A percentile compares a stretch with the other conserved stretches of the same genome.
These are phyloP conservation scores for Dastarcus helophoroides DNA, from an alignment of 2,888 invertebrate genomes.

Conservation along the genomic window DNA sequence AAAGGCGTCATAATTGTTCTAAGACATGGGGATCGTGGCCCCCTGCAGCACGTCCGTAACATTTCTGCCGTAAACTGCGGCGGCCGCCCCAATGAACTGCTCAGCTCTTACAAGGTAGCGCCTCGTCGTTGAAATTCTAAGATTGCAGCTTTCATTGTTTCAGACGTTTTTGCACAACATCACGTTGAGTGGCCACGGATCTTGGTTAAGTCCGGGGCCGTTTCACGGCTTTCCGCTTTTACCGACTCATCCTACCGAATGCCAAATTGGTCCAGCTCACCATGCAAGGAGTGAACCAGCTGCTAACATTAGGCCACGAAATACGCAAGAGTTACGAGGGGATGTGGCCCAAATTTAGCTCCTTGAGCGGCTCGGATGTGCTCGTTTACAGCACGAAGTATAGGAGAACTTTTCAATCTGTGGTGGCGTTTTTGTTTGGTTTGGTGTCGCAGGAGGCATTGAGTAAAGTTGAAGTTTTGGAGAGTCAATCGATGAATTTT, in stretches of 20 bases:
- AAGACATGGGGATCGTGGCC: constrained; percentile 83
- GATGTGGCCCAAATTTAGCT: constrained; percentile 37
- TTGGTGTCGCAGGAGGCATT: constrained; percentile 57
- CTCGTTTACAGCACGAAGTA: constrained; percentile 72
- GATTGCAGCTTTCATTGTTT: constrained; percentile 11
- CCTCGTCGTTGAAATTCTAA: too few relatives aligned
- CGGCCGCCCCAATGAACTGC: constrained; percentile 28
- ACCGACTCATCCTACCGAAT: constrained; percentile 54
- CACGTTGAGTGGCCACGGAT: constrained; percentile 47
- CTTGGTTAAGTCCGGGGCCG: constrained; percentile 68
- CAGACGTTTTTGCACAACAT: constrained; percentile 48
- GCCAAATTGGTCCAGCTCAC: constrained; percentile 82
- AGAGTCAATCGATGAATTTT: constrained; percentile 72
- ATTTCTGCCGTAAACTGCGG: constrained; percentile 71
- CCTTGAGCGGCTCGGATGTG: constrained; percentile 45
- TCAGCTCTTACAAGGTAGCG: constrained; percentile 32
- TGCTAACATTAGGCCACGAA: constrained; percentile 64
- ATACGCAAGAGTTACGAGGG: constrained; percentile 48
- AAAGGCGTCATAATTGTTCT: constrained; percentile 66
- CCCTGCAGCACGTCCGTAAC: constrained; percentile 70
- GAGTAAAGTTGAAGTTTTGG: constrained; percentile 54
- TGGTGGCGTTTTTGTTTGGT: constrained; percentile 64
- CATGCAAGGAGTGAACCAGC: constrained; percentile 68
- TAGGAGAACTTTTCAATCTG: constrained; percentile 83
- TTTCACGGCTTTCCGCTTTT: constrained; percentile 76